Conservation (phyloP, 30 jellyfish, hydroid and myxozoan species). For the Clytia hemisphaerica region DNA sequence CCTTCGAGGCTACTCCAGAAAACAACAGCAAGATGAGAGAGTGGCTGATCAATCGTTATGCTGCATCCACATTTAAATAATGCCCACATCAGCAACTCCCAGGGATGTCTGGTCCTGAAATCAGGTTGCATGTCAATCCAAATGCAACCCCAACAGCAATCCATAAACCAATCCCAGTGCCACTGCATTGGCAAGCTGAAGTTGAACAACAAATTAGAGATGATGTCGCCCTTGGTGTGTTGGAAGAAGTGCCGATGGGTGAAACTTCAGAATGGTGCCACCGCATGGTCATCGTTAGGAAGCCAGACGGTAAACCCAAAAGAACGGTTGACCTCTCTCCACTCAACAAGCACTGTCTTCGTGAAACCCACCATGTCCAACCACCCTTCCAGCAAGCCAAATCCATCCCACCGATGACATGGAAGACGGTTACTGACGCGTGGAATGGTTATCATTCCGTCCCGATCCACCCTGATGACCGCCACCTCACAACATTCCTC, state of each 20-base stretch:
- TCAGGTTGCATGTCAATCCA: not conserved
- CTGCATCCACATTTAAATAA: not conserved
- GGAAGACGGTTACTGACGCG: not conserved
- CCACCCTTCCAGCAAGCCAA: conserved; percentile 13
- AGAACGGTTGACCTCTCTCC: conserved; percentile 9
- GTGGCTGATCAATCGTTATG: not conserved
- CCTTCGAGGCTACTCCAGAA: not conserved
- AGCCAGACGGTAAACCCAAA: not conserved
- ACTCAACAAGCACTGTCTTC: not conserved
- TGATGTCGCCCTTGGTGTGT: not conserved
- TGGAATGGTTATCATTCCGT: not conserved
- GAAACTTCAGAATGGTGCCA: not conserved
- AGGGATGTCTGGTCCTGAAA: too few relatives aligned
- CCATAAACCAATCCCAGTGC: not conserved
- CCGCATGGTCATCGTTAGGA: not conserved
- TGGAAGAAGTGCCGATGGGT: not conserved
- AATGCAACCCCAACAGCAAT: conserved; percentile 6
- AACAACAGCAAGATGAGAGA: not conserved
- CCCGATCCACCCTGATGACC: not conserved
- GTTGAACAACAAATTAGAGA: not conserved
- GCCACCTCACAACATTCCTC: conserved; percentile 1
- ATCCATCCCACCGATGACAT: conserved; percentile 1
- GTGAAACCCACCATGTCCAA: conserved; percentile 12
- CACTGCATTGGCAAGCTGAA: conserved; percentile 4
- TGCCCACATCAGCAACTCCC: too few relatives aligned